Percentiles rank a stretch among this genome's conserved stretches.
Conservation (phyloP, 2,113 vertebrate species). For the Thalassoma bifasciatum region DNA sequence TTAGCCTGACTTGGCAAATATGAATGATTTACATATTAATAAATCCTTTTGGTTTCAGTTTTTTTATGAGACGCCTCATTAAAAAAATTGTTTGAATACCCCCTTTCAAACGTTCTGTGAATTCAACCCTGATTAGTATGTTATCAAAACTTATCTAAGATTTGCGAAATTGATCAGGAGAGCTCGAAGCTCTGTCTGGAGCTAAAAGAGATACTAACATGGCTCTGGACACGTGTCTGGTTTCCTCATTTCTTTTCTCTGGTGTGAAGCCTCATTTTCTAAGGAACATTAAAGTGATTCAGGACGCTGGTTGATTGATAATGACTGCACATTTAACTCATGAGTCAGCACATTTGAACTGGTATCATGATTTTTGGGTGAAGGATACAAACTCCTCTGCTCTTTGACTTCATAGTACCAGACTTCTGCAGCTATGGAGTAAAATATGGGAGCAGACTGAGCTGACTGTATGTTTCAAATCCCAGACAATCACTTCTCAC, state of each 20-base stretch:
- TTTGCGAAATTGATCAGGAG: too few relatives aligned
- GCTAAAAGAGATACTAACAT: not conserved
- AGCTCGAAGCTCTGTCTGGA: too few relatives aligned
- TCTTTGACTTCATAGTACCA: not conserved
- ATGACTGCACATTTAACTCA: not conserved
- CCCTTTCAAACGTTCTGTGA: too few relatives aligned
- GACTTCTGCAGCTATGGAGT: not conserved
- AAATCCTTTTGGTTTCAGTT: too few relatives aligned
- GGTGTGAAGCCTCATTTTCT: not conserved
- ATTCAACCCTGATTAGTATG: too few relatives aligned
- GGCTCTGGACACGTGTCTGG: not conserved
- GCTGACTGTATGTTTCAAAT: not conserved
- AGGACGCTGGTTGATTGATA: not conserved
- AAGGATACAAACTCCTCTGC: not conserved
- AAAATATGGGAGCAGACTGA: slow-evolving; percentile 1
- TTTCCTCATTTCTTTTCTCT: not conserved
- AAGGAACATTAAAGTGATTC: not conserved
- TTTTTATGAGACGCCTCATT: too few relatives aligned
- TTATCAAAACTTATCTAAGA: too few relatives aligned
- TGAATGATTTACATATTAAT: too few relatives aligned
- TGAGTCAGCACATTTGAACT: not conserved
- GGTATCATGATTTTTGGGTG: not conserved
- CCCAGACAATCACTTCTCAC: not conserved
- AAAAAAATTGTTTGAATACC: too few relatives aligned
- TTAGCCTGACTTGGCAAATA: too few relatives aligned